Conservation (phyloP, 1,140 invertebrate genomes). For the Dolichoris vasculosae region DNA sequence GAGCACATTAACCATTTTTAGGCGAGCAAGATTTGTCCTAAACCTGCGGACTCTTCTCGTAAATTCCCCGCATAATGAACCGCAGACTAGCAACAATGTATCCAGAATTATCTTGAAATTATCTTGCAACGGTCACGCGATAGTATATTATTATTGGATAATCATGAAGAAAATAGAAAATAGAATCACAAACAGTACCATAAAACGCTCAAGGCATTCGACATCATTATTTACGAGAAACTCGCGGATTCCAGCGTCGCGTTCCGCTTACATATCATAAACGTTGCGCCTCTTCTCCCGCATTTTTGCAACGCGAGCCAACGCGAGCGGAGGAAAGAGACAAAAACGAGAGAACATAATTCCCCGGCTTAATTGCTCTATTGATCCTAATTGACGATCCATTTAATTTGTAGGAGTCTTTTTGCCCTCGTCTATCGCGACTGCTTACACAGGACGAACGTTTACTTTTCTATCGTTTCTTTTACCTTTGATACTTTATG, state of each 20-base stretch:
- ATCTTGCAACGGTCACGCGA: constrained; percentile 1
- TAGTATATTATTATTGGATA: constrained; percentile 32
- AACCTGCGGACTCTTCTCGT: background rate
- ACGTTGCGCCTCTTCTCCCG: too few species aligned
- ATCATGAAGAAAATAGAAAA: constrained; percentile 17
- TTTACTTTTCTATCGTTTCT: background rate
- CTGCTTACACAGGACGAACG: background rate
- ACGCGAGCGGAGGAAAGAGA: background rate
- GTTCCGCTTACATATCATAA: background rate
- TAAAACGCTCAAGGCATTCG: constrained; percentile 5
- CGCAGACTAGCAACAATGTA: background rate
- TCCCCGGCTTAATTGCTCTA: constrained; percentile 14
- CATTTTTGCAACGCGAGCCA: background rate
- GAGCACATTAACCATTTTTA: background rate
- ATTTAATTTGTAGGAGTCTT: constrained; percentile 25
- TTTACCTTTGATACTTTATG: background rate
- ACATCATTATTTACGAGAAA: constrained; percentile 25
- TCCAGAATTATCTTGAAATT: background rate
- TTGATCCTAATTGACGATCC: constrained; percentile 31
- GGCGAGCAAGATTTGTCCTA: background rate
- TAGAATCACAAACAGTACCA: constrained; percentile 18
- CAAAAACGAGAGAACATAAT: constrained; percentile 8
- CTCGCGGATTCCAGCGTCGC: background rate
- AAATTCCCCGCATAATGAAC: background rate
- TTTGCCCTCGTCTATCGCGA: background rate